phyloP scores from a whole-genome alignment of 2,797 vertebrate species.

The Ctenosaura bakeri region DNA sequence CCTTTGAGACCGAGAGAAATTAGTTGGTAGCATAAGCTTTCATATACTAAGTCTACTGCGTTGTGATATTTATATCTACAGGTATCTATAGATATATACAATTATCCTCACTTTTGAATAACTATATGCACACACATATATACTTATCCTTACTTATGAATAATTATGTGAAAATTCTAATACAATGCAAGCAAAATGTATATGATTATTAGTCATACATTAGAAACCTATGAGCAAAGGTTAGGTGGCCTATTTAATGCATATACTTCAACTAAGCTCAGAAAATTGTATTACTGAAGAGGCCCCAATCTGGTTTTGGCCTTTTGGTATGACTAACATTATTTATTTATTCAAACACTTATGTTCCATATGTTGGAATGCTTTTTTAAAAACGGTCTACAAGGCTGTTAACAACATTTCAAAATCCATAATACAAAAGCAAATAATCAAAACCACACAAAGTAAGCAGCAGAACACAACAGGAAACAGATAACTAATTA shows the following conservation, averaged over 20 bases:
- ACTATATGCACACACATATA: neutral
- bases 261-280: neutral
- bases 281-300: constrained; percentile 4
- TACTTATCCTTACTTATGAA: neutral
- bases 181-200: neutral
- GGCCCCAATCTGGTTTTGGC: neutral
- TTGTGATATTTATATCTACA: too few relatives aligned
- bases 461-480: constrained; percentile 29
- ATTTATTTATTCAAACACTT: constrained; percentile 24
- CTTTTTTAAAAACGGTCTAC: neutral
- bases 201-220: neutral
- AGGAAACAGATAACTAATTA: constrained; percentile 28
- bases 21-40: too few relatives aligned
- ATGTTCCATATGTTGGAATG: neutral
- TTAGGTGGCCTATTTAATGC: neutral
- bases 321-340: constrained; percentile 13
- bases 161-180: neutral
- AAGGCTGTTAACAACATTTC: constrained; percentile 8
- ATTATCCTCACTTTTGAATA: too few relatives aligned
- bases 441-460: constrained; percentile 28
- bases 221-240: neutral
- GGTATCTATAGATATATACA: too few relatives aligned
- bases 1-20: too few relatives aligned
- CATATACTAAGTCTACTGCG: too few relatives aligned
- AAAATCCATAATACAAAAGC: constrained; percentile 6